Base-by-base conservation (phyloP, 2,113 vertebrate genomes). In the Nesoenas mayeri region DNA sequence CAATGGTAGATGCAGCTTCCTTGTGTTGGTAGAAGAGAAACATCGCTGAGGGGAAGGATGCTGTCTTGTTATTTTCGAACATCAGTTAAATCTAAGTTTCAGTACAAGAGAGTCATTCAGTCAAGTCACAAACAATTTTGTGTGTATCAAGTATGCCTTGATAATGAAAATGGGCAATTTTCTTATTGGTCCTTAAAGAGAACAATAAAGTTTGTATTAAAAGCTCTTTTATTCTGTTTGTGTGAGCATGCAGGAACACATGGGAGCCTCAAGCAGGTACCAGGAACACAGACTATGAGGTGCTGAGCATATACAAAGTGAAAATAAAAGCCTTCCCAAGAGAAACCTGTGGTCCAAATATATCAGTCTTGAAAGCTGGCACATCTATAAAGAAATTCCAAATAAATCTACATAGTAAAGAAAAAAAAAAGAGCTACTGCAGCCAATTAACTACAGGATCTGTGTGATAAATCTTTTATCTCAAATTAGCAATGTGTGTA, bases 311-410 rank as follows among this genome's bases (percentile, higher is more conserved):
- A 60, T 4, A 32, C 53, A 71, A 80, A 84, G 31, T 83, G 73
- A 92, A 96, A 94, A 81, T 48, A 86, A 92, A 88, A 90, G 40
- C 31, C 44, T 91, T 91, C 48, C 50, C 22, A 9, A 67, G 78
- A 78, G 82, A 82, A 87, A 66, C 9, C 47, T 65, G 73, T 0
- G 1, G 9, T 79, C 74, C 51, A 82, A 82, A 79, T 79, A 70
- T 24, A 77, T 72, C 71, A 67, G 29, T 85, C 78, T 91, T 72
- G 81, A 64, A 89, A 97, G 82, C 0, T 96, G 96, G 94, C 96
- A 96, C 91, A 66, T 21, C 83, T 88, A 80, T 94, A 93, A 90
- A 87, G 93, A 88, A 47, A 96, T 97, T 88, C 88, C 79, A 78
- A 96, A 84, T 87, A 96, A 92, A 96, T 95, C 86, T 86, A 84